Evolutionary conservation across 2,113 vertebrate species (phyloP).

Genomic region (Coryphaenoides rupestris): DNA sequence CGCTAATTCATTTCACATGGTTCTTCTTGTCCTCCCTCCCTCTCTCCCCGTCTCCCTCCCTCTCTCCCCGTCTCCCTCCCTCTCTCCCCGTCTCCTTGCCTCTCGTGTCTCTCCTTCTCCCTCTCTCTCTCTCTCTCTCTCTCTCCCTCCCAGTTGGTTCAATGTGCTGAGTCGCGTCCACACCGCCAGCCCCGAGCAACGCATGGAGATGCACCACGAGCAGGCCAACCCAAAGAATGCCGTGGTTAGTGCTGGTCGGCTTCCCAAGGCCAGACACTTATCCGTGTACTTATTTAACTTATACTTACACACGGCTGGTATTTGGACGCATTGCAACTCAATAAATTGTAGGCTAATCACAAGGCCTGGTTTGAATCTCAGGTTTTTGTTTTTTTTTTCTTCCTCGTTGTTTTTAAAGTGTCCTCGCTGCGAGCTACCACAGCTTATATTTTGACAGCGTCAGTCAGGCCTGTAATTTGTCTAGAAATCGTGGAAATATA

Average conservation of each 20-base stretch:
- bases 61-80: slow-evolving; percentile 13
- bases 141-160: slow-evolving; percentile 81
- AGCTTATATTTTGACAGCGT: not conserved
- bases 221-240: slow-evolving; percentile 95
- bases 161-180: slow-evolving; percentile 87
- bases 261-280: slow-evolving; percentile 17
- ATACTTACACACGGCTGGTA: not conserved
- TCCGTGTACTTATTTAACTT: not conserved
- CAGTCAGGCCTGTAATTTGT: not conserved
- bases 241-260: slow-evolving; percentile 78
- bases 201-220: slow-evolving; percentile 90
- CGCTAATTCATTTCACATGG: slow-evolving; percentile 23
- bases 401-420: slow-evolving; percentile 14
- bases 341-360: slow-evolving; percentile 3
- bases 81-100: slow-evolving; percentile 47
- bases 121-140: slow-evolving; percentile 18
- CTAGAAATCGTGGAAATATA: not conserved
- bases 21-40: slow-evolving; percentile 2
- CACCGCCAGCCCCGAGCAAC: slow-evolving; percentile 82
- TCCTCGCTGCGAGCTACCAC: not conserved
- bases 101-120: slow-evolving; percentile 29
- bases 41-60: slow-evolving; percentile 46
- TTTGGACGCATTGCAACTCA: slow-evolving; percentile 29
- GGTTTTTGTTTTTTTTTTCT: too few relatives aligned
- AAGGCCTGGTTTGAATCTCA: slow-evolving; percentile 10